These are phyloP conservation scores for Hydrotaea cyrtoneurina DNA, from an alignment of 2,888 invertebrate genomes.

Conservation along the genomic window DNA sequence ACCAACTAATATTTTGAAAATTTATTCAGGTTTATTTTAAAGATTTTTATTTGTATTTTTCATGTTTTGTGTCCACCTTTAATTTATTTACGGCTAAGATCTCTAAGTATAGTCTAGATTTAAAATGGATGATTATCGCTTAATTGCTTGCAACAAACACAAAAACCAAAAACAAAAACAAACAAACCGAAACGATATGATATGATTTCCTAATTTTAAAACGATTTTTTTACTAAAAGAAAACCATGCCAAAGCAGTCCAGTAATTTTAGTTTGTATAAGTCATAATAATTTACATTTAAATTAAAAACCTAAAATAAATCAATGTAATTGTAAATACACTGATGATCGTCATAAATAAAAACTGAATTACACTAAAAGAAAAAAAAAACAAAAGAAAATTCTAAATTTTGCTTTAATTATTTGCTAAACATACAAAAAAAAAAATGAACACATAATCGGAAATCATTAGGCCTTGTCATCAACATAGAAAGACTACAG, in stretches of 20 bases:
- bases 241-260: constrained; percentile 61
- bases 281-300: constrained; percentile 50
- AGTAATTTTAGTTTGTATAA: constrained; percentile 55
- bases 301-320: constrained; percentile 8
- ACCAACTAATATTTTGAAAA: constrained; percentile 70
- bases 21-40: constrained; percentile 73
- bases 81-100: constrained; percentile 45
- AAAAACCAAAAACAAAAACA: not conserved
- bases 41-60: not conserved
- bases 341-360: constrained; percentile 46
- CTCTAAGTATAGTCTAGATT: constrained; percentile 39
- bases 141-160: constrained; percentile 59
- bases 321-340: constrained; percentile 62
- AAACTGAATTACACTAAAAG: constrained; percentile 40
- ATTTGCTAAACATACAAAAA: constrained; percentile 13
- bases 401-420: constrained; percentile 44
- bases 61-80: constrained; percentile 36
- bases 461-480: constrained; percentile 4
- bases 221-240: constrained; percentile 32
- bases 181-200: constrained; percentile 1
- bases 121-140: constrained; percentile 36
- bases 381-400: constrained; percentile 36
- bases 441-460: constrained; percentile 24
- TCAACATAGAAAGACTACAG: too few relatives aligned
- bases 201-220: constrained; percentile 23